A percentile compares a stretch with the other conserved stretches of the same genome.
Conservation (phyloP, 2,888 invertebrate genomes). For the Drosophila tanythrix region DNA sequence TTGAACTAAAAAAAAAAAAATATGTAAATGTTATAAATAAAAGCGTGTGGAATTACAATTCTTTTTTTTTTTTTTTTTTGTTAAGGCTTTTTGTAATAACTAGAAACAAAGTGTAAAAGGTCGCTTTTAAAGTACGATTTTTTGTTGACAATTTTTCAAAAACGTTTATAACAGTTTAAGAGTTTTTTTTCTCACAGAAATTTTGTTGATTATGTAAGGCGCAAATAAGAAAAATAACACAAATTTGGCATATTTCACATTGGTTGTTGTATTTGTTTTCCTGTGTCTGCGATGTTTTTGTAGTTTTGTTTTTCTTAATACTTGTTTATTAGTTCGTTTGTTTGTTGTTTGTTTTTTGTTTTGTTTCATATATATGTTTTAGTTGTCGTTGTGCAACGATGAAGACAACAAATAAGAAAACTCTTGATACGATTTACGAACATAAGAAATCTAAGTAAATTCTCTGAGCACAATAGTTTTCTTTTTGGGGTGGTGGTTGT, state of each 20-base stretch:
- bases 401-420: slow-evolving; percentile 2
- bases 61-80: slow-evolving; percentile 36
- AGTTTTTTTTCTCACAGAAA: slow-evolving; percentile 29
- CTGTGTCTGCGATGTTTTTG: slow-evolving; percentile 17
- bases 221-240: slow-evolving; percentile 49
- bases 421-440: slow-evolving; percentile 24
- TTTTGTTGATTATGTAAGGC: slow-evolving; percentile 29
- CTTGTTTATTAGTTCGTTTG: slow-evolving; percentile 34
- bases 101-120: slow-evolving; percentile 55
- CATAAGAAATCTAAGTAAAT: slow-evolving; percentile 45
- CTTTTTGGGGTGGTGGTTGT: neutral
- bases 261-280: slow-evolving; percentile 18
- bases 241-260: slow-evolving; percentile 47
- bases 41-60: slow-evolving; percentile 78
- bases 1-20: slow-evolving; percentile 49
- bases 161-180: slow-evolving; percentile 49
- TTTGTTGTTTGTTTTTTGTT: neutral
- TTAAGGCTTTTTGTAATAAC: slow-evolving; percentile 52
- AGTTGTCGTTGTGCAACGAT: slow-evolving; percentile 26
- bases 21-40: slow-evolving; percentile 71
- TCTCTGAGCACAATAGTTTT: slow-evolving; percentile 50
- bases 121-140: slow-evolving; percentile 29
- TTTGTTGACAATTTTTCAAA: slow-evolving; percentile 29
- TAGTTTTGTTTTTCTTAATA: slow-evolving; percentile 42
- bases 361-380: neutral